Conservation (phyloP, 2,797 vertebrate genomes). For the Diplodus sargus region DNA sequence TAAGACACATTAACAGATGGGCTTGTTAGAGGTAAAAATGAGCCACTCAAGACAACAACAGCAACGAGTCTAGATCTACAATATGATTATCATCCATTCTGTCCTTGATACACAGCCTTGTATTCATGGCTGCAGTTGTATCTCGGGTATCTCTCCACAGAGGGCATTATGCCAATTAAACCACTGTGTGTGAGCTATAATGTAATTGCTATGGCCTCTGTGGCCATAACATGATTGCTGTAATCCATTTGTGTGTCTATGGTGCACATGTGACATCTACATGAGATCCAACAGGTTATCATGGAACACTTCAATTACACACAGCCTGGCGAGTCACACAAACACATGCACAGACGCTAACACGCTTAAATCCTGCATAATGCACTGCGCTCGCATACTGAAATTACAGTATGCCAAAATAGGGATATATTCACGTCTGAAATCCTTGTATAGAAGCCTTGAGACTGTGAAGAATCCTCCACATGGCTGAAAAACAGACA, state of each 20-base stretch:
- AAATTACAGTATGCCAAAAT: not conserved
- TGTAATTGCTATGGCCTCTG: slow-evolving; percentile 69
- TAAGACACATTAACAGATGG: not conserved
- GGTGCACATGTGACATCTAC: slow-evolving; percentile 38
- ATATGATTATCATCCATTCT: slow-evolving; percentile 12
- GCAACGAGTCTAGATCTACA: not conserved
- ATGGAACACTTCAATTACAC: slow-evolving; percentile 41
- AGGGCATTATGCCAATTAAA: slow-evolving; percentile 65
- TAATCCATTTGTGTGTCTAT: slow-evolving; percentile 68
- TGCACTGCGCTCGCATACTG: not conserved
- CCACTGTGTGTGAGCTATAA: slow-evolving; percentile 62
- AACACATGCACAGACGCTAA: not conserved
- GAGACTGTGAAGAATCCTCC: not conserved
- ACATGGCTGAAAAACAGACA: not conserved
- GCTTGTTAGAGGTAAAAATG: not conserved
- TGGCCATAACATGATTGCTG: slow-evolving; percentile 70
- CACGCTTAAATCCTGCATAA: not conserved
- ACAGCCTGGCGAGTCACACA: slow-evolving; percentile 15
- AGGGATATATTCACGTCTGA: not conserved
- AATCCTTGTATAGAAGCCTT: not conserved
- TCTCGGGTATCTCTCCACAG: slow-evolving; percentile 23
- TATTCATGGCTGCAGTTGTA: slow-evolving; percentile 37
- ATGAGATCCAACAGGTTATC: slow-evolving; percentile 47
- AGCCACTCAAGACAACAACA: not conserved
- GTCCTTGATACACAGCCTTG: not conserved